Evolutionary conservation across 2,113 vertebrate species (phyloP).

Genomic region (Oenanthe melanoleuca): DNA sequence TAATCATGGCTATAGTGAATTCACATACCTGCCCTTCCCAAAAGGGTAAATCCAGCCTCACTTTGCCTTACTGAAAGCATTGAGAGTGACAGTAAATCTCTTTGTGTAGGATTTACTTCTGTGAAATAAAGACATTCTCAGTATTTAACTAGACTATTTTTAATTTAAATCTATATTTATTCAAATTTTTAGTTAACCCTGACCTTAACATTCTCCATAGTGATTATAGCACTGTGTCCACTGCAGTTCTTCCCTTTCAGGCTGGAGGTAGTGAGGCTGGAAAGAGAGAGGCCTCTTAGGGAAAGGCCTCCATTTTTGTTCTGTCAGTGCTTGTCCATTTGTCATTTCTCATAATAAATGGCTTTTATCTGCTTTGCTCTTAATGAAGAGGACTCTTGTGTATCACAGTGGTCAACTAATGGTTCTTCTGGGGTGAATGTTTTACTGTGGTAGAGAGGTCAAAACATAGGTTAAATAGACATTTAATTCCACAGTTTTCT

Average conservation of each 20-base stretch:
- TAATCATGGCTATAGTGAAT: not conserved
- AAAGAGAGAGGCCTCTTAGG: not conserved
- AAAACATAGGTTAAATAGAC: not conserved
- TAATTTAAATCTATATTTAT: not conserved
- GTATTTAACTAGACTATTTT: not conserved
- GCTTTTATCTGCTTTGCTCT: not conserved
- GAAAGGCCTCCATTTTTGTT: not conserved
- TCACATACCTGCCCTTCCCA: not conserved
- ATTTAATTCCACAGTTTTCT: not conserved
- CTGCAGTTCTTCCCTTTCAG: not conserved
- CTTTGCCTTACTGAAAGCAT: not conserved
- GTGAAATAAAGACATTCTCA: not conserved
- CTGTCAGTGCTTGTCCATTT: not conserved
- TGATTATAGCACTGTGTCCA: not conserved
- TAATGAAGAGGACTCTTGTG: conserved; percentile 16
- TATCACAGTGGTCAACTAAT: not conserved
- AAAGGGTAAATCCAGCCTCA: not conserved
- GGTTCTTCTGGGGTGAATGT: not conserved
- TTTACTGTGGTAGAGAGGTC: not conserved
- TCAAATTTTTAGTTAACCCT: not conserved
- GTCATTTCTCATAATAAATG: not conserved
- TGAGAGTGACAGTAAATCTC: not conserved
- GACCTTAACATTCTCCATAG: not conserved
- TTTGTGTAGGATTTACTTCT: not conserved
- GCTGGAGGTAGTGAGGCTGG: not conserved